Evolutionary conservation across 92 coral and sea anemone genomes (phyloP).

Genomic region (Parazoanthus atlanticus): DNA sequence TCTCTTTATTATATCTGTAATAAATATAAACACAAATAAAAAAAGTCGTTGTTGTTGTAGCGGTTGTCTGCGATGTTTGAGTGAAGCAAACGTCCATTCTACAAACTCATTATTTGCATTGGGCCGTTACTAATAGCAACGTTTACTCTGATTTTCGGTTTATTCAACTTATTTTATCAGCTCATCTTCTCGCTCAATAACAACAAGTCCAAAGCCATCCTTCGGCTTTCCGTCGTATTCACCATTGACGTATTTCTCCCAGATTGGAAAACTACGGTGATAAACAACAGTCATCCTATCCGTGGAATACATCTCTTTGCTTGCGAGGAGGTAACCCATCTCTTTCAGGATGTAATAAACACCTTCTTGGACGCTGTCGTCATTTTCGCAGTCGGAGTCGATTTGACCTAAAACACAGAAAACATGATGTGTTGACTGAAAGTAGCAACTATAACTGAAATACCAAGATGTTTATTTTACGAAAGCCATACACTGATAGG

Average conservation of each 20-base stretch:
- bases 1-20: too few relatives aligned
- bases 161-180: too few relatives aligned
- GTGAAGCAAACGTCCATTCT: too few relatives aligned
- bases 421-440: neutral
- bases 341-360: constrained; percentile 64
- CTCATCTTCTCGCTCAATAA: constrained; percentile 44
- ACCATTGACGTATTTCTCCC: constrained; percentile 73
- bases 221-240: constrained; percentile 70
- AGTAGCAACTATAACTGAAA: neutral
- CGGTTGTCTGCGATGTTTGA: too few relatives aligned
- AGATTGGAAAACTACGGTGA: constrained; percentile 73
- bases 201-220: constrained; percentile 67
- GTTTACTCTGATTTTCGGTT: too few relatives aligned
- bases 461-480: neutral
- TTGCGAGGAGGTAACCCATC: constrained; percentile 67
- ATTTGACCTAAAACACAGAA: neutral
- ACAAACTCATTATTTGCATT: too few relatives aligned
- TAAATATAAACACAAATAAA: too few relatives aligned
- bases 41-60: too few relatives aligned
- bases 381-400: constrained; percentile 61
- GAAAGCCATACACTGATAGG: too few relatives aligned
- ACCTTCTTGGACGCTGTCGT: constrained; percentile 75
- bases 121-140: too few relatives aligned
- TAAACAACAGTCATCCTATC: constrained; percentile 67
- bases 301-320: constrained; percentile 66